A percentile compares a stretch with the other conserved stretches of the same genome.
phyloP scores from a whole-genome alignment of 2,113 vertebrate species.

The Felis chaus region DNA sequence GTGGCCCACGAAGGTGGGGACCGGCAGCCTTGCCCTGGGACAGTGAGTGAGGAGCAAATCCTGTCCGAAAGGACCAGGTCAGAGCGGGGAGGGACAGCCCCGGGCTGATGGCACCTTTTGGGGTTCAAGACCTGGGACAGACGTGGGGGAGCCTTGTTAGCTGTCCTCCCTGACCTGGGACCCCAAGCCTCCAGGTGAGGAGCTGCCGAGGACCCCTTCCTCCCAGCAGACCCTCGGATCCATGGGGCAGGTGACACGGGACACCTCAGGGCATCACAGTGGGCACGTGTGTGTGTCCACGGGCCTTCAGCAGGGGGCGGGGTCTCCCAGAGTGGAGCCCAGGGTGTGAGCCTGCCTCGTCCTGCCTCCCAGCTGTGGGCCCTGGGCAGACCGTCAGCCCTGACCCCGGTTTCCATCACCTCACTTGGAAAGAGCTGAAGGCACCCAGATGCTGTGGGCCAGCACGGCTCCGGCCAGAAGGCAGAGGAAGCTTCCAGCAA shows the following conservation, averaged over 20 bases:
- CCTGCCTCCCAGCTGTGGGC: background rate
- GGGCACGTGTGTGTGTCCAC: rapidly evolving
- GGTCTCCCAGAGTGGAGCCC: no score
- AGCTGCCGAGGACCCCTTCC: background rate
- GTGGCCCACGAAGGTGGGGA: background rate
- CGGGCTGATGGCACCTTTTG: background rate
- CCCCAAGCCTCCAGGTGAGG: background rate
- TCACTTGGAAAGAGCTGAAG: conserved; percentile 43
- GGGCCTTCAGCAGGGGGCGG: no score
- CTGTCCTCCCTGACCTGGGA: background rate
- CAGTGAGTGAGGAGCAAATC: no score
- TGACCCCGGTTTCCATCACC: conserved; percentile 41
- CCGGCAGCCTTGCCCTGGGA: background rate
- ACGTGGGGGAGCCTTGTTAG: background rate
- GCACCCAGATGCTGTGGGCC: background rate
- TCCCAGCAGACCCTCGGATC: background rate
- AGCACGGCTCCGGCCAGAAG: background rate
- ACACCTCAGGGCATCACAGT: no score
- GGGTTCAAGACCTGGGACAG: background rate
- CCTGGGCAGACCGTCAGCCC: rapidly evolving
- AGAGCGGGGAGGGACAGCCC: rapidly evolving
- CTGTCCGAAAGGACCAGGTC: background rate
- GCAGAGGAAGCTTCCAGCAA: background rate
- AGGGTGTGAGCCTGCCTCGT: background rate
- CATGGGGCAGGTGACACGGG: rapidly evolving